Percentiles rank a stretch among this genome's conserved stretches.
Conservation (phyloP, 2,113 vertebrate species). For the Parus major region DNA sequence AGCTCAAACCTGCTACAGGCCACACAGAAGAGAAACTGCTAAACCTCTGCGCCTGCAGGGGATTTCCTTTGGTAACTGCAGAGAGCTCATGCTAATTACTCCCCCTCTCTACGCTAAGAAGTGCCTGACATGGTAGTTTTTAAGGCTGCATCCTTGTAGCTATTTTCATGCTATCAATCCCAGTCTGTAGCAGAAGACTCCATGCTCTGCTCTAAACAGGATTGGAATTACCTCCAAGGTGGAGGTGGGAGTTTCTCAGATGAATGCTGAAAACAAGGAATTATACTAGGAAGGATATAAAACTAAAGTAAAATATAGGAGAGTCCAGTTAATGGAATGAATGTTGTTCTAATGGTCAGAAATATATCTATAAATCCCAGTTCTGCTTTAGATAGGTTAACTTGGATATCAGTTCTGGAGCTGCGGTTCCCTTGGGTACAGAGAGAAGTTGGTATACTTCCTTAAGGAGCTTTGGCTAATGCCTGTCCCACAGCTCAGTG, state of each 20-base stretch:
- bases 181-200: neutral
- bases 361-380: neutral
- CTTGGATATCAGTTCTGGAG: neutral
- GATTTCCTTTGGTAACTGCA: constrained; percentile 49
- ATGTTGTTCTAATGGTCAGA: neutral
- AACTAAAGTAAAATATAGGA: neutral
- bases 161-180: constrained; percentile 35
- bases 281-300: neutral
- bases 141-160: neutral
- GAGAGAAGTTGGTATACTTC: neutral
- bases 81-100: constrained; percentile 43
- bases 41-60: constrained; percentile 39
- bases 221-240: neutral
- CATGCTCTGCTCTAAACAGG: neutral
- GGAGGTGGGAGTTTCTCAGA: neutral
- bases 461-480: constrained; percentile 14
- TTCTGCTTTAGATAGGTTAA: neutral
- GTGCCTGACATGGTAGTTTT: constrained; percentile 12
- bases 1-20: constrained; percentile 27
- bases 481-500: neutral
- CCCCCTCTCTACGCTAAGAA: neutral
- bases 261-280: neutral
- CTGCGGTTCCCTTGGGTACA: neutral
- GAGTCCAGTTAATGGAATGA: neutral
- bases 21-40: constrained; percentile 45